Conservation (phyloP, 1,140 invertebrate species). For the Prorops nasuta region DNA sequence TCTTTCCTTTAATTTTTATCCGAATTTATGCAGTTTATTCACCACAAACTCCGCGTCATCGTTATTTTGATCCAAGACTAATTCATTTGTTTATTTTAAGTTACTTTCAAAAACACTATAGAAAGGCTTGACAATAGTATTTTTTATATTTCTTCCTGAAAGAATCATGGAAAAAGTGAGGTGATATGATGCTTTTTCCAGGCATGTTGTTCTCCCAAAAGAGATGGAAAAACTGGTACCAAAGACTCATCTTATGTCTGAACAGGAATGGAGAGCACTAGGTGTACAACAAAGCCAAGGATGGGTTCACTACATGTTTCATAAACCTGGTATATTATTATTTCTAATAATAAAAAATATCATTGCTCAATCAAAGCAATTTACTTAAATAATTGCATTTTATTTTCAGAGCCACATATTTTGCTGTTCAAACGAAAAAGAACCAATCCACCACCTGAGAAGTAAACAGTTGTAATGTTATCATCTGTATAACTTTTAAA, state of each 20-base stretch:
- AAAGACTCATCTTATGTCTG: conserved; percentile 86
- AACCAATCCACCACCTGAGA: conserved; percentile 54
- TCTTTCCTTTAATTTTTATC: too few relatives aligned
- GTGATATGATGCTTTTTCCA: conserved; percentile 53
- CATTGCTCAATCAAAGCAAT: not conserved
- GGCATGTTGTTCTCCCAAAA: conserved; percentile 90
- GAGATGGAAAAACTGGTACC: conserved; percentile 88
- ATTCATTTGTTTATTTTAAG: too few relatives aligned
- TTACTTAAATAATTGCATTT: conserved; percentile 16
- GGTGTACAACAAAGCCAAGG: conserved; percentile 92
- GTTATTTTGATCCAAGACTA: too few relatives aligned
- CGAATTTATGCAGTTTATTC: too few relatives aligned
- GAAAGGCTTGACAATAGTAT: too few relatives aligned
- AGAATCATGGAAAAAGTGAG: too few relatives aligned
- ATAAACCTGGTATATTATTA: conserved; percentile 72
- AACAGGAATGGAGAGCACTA: conserved; percentile 88
- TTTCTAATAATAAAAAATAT: not conserved
- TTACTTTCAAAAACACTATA: too few relatives aligned
- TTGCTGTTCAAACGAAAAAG: conserved; percentile 67
- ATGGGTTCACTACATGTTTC: conserved; percentile 95
- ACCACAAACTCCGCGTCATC: too few relatives aligned
- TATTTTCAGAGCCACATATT: conserved; percentile 66
- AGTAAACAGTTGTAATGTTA: conserved; percentile 23
- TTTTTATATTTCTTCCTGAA: too few relatives aligned
- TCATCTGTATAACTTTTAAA: conserved; percentile 24